phyloP scores from a whole-genome alignment of 2,888 invertebrate species.

The Margaritifera margaritifera region DNA sequence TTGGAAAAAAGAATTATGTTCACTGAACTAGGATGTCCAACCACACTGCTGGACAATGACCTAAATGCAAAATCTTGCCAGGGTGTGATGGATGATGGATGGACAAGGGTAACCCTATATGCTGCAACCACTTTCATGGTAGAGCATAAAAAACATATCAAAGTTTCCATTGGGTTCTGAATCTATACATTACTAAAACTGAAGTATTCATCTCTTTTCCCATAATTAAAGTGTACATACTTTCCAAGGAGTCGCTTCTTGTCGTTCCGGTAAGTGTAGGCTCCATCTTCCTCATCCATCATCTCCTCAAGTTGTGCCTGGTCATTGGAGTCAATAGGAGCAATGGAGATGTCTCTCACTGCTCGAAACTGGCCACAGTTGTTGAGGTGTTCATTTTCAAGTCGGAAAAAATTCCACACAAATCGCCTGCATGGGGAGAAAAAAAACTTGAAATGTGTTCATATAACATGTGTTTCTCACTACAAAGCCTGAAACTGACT shows the following conservation, averaged over 20 bases:
- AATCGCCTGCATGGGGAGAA: constrained; percentile 79
- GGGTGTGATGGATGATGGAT: background rate
- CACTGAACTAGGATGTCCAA: no score
- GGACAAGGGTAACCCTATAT: background rate
- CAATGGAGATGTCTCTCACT: constrained; percentile 88
- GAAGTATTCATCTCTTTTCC: background rate
- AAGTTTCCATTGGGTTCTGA: no score
- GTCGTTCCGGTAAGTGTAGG: constrained; percentile 77
- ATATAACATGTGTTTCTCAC: no score
- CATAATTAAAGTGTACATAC: constrained; percentile 24
- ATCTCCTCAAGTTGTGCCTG: constrained; percentile 85
- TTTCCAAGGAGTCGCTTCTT: constrained; percentile 42
- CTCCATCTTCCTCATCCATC: constrained; percentile 95
- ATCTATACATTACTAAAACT: constrained; percentile 1
- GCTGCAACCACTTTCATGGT: background rate
- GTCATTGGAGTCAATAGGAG: constrained; percentile 82
- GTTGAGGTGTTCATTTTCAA: constrained; percentile 99
- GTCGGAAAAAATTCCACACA: constrained; percentile 99
- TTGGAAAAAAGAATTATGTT: no score
- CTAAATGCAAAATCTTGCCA: no score
- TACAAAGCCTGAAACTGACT: no score
- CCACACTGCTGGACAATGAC: no score
- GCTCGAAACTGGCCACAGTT: constrained; percentile 98
- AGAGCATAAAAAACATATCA: no score
- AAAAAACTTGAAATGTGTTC: background rate